Evolutionary conservation across 2,888 invertebrate species (phyloP), one percentile per base, ranked within the genome.

Genomic region (Trachelus tabidus): DNA sequence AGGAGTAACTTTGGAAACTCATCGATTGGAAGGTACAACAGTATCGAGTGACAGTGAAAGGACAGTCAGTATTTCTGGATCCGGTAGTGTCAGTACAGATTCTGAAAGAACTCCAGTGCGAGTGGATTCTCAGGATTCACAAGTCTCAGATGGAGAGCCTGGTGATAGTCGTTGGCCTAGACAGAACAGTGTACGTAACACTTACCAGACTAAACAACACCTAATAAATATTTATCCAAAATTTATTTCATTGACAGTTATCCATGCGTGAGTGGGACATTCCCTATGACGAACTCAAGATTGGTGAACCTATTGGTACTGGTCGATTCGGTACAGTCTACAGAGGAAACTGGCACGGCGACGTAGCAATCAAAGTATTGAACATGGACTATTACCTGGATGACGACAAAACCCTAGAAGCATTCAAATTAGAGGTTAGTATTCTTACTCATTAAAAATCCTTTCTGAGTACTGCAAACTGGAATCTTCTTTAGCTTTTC

Each of bases 181-280:
- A 34, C 97, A 97, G 91, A 97, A 96, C 90, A 97, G 97, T 85
- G 95, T 96, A 92, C 92, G 95, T 93, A 76, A 75, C 80, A 40
- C 40, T 76, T 12, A 40, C 12, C 12, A 33, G 30, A 37, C 4
- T 40, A n/a, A 68, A 12, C n/a, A 56, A 9, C 56, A 23, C 2
- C 23, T 56, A 78, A 75, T 69, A n/a, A 76, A 76, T 76, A 81
- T 76, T 82, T 80, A 68, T 82, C 73, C 23, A 75, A 71, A 79
- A 80, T 79, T 69, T 79, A 75, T 79, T 77, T 73, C 56, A 82
- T 78, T 88, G 89, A 23, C 92, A 96, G 96, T 92, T 98, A 83
- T 98, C 97, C 1, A 95, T 97, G 93, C 95, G 97, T 88, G 98
- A 99, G 91, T 99, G 99, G 99, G 98, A 99, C 93, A 99, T 99